A percentile compares a stretch with the other conserved stretches of the same genome.
Conservation (phyloP, 2,113 vertebrate genomes). For the Apteryx mantelli region DNA sequence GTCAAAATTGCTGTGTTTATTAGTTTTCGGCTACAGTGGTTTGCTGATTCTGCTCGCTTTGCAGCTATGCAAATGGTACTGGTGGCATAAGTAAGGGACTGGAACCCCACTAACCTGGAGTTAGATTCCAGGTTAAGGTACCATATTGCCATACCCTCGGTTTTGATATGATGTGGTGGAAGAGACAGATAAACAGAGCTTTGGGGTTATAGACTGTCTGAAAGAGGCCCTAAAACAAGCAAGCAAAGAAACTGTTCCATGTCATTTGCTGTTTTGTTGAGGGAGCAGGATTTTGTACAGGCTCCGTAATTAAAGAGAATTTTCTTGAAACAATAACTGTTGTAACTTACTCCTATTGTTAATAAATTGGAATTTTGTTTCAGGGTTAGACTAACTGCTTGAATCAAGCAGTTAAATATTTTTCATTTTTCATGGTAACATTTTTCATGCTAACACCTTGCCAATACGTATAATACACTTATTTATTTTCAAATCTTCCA, state of each 20-base stretch:
- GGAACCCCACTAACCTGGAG: not conserved
- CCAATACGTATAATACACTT: not conserved
- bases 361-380: not conserved
- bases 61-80: not conserved
- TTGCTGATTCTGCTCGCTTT: not conserved
- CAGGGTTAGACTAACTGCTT: not conserved
- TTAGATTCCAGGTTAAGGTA: not conserved
- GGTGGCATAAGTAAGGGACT: not conserved
- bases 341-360: not conserved
- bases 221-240: not conserved
- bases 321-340: not conserved
- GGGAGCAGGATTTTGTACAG: not conserved
- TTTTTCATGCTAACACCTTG: not conserved
- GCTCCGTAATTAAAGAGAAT: not conserved
- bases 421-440: not conserved
- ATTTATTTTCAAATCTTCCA: not conserved
- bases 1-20: not conserved
- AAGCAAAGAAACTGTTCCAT: not conserved
- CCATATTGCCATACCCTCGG: not conserved
- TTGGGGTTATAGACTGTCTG: not conserved
- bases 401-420: not conserved
- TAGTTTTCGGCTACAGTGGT: not conserved
- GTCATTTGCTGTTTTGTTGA: not conserved
- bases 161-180: accelerated
- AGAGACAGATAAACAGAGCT: not conserved